Base-by-base conservation (phyloP, 2,113 vertebrate species). In the Leptodactylus fuscus region DNA sequence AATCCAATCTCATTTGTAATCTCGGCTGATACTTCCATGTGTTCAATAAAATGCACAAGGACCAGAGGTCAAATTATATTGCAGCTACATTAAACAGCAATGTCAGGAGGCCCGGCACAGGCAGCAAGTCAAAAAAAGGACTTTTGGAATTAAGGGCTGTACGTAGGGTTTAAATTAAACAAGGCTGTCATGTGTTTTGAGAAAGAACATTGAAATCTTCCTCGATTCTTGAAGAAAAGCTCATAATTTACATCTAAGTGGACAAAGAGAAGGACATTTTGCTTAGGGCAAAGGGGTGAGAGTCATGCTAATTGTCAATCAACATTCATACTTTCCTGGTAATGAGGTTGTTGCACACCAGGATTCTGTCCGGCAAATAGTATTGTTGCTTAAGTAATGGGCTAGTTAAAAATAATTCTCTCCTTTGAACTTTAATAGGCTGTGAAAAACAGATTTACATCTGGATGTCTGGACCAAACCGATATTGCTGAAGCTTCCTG, bases 161-260 rank as follows among this genome's bases (percentile, higher is more conserved):
- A 79, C 18, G 11, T 58, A 29, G 48, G 38, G 20, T 69, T 80
- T 81, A 60, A 86, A 34, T 73, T 48, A 36, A 44, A 80, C 48
- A 41, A 55, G 70, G n/a, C 12, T 10, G 4, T 75, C 49, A 24
- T 34, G 53, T 62, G 44, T 73, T 13, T 13, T 70, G 83, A 32
- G 10, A 18, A 49, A 38, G 15, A 81, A 69, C 67, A 81, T 79
- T 86, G 24, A 81, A 58, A 51, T 41, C 34, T 85, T n/a, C 13
- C 10, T 48, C 58, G 65, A 24, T 86, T 81, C 65, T 73, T 73
- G 67, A 51, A 60, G 51, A 60, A 81, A 80, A 81, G 24, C 49
- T 86, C 84, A 81, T 86, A 71, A 86, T 86, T 86, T 86, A 80
- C 60, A 71, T 86, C 49, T 86, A 86, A 81, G 77, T 86, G 84